Conservation (phyloP, 2,113 vertebrate species). For the Oncorhynchus kisutch region DNA sequence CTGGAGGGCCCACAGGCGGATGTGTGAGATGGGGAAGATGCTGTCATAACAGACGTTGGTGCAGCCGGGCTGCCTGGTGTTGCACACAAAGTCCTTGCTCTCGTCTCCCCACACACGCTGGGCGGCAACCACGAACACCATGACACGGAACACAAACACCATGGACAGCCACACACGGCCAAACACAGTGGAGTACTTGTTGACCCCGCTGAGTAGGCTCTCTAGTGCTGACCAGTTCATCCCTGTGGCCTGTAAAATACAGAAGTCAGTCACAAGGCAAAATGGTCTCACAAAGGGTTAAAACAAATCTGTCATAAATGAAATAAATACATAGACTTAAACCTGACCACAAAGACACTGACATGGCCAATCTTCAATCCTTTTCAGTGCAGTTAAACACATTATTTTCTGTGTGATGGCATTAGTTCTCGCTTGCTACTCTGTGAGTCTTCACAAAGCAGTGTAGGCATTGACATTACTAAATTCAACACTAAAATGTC, state of each 20-base stretch:
- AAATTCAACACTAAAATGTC: background rate
- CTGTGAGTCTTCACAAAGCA: background rate
- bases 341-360: no score
- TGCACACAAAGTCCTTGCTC: conserved; percentile 89
- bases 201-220: conserved; percentile 84
- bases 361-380: no score
- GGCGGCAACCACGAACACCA: conserved; percentile 92
- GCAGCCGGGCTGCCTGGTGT: conserved; percentile 89
- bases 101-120: conserved; percentile 92
- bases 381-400: no score
- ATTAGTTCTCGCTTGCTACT: no score
- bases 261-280: background rate
- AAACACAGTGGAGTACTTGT: conserved; percentile 92
- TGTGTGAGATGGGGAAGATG: conserved; percentile 72
- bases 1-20: conserved; percentile 77
- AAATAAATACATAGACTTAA: no score
- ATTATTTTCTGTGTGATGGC: no score
- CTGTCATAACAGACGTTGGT: conserved; percentile 89
- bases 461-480: background rate
- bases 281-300: no score
- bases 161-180: conserved; percentile 89
- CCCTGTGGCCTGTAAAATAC: conserved; percentile 18
- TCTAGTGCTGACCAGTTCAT: conserved; percentile 88
- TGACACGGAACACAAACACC: conserved; percentile 89
- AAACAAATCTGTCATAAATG: no score